These are phyloP conservation scores for Oryzias melastigma DNA, from an alignment of 2,113 vertebrate genomes.

Conservation along the genomic window DNA sequence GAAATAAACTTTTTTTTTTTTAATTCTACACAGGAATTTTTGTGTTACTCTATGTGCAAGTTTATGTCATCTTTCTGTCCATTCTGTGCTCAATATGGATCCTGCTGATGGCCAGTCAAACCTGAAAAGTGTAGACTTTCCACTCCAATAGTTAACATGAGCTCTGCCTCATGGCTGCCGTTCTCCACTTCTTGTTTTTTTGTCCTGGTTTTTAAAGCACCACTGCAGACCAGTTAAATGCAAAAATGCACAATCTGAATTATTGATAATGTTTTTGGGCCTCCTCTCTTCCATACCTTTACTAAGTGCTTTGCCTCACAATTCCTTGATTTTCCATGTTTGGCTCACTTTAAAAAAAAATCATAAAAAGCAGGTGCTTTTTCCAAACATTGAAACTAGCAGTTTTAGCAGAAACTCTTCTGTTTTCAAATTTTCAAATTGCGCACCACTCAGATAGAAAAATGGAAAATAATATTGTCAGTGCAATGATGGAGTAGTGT, in stretches of 20 bases:
- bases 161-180: conserved; percentile 45
- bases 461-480: too few species aligned
- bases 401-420: too few species aligned
- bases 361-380: too few species aligned
- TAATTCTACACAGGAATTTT: neutral
- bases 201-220: conserved; percentile 2
- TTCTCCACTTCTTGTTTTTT: neutral
- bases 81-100: conserved; percentile 50
- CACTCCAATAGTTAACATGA: conserved; percentile 40
- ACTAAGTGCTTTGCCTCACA: neutral
- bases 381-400: too few species aligned
- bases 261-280: conserved; percentile 55
- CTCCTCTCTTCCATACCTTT: conserved; percentile 29
- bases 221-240: conserved; percentile 14
- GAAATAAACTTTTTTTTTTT: too few species aligned
- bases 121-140: conserved; percentile 57
- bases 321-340: too few species aligned
- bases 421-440: too few species aligned
- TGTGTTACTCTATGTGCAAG: conserved; percentile 5
- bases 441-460: too few species aligned
- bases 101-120: conserved; percentile 45
- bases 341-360: too few species aligned
- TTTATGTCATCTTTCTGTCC: conserved; percentile 29
- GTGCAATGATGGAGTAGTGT: too few species aligned
- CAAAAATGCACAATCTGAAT: conserved; percentile 51